phyloP scores from a whole-genome alignment of 35 echinoderm and acorn worm genomes.

The Heliocidaris erythrogramma region DNA sequence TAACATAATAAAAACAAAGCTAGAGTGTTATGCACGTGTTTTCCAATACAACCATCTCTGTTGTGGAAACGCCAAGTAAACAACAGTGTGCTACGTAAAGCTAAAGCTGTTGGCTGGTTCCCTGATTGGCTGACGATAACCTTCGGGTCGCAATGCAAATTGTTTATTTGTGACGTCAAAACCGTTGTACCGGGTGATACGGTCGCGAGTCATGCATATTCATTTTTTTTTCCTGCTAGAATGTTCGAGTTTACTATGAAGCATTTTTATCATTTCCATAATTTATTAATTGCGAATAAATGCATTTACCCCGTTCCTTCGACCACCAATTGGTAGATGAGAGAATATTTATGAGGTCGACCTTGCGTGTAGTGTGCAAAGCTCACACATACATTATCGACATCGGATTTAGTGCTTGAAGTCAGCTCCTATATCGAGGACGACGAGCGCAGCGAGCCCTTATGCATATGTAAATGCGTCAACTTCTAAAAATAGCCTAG shows the following conservation, averaged over 20 bases:
- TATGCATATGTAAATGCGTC: background rate
- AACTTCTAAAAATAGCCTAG: constrained; percentile 14
- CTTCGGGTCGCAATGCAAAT: constrained; percentile 20
- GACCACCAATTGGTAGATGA: background rate
- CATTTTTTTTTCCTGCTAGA: background rate
- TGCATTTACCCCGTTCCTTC: background rate
- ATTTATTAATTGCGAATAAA: background rate
- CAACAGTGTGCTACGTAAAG: background rate
- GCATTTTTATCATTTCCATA: background rate
- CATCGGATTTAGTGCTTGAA: constrained; percentile 24
- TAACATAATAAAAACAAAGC: background rate
- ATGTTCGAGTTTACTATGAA: background rate
- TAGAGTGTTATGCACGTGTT: background rate
- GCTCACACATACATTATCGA: constrained; percentile 13
- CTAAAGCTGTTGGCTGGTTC: background rate
- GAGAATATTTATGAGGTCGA: background rate
- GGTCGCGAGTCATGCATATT: background rate
- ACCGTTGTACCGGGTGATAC: background rate
- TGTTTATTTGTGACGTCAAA: background rate
- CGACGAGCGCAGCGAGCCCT: background rate
- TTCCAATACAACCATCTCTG: background rate
- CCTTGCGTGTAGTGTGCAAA: background rate
- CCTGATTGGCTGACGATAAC: background rate
- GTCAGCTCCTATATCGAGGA: constrained; percentile 19
- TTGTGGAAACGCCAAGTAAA: constrained; percentile 19